phyloP scores from a whole-genome alignment of 2,888 invertebrate species.

The Kryphioiulus occultus region DNA sequence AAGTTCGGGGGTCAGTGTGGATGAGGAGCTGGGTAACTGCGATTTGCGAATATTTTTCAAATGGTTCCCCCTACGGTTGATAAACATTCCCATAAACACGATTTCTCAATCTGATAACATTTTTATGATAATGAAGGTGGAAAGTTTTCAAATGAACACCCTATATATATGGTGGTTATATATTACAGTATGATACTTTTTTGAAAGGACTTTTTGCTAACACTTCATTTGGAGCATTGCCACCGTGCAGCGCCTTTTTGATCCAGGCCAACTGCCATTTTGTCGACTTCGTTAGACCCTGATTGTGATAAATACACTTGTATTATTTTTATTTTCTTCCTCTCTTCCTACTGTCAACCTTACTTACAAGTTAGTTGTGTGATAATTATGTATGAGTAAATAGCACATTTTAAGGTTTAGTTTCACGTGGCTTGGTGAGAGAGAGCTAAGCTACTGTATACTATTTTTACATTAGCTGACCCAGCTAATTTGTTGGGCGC shows the following conservation, averaged over 20 bases:
- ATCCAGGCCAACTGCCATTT: conserved; percentile 14
- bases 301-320: neutral
- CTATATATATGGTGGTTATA: no score
- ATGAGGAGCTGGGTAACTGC: no score
- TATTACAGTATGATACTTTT: no score
- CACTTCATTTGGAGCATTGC: neutral
- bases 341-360: neutral
- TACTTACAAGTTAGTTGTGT: conserved; percentile 10
- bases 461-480: conserved; percentile 9
- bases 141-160: no score
- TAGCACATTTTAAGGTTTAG: conserved; percentile 14
- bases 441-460: neutral
- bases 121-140: no score
- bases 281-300: neutral
- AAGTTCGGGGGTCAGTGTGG: no score
- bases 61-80: no score
- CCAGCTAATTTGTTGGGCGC: neutral
- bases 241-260: neutral
- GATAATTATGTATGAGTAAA: neutral
- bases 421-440: neutral
- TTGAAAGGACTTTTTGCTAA: neutral
- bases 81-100: no score
- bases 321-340: neutral
- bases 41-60: no score
- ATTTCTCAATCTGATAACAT: no score